A percentile compares a stretch with the other conserved stretches of the same genome.
phyloP scores from a whole-genome alignment of 53 echinoderm and acorn worm species.

The Holothuria scabra region DNA sequence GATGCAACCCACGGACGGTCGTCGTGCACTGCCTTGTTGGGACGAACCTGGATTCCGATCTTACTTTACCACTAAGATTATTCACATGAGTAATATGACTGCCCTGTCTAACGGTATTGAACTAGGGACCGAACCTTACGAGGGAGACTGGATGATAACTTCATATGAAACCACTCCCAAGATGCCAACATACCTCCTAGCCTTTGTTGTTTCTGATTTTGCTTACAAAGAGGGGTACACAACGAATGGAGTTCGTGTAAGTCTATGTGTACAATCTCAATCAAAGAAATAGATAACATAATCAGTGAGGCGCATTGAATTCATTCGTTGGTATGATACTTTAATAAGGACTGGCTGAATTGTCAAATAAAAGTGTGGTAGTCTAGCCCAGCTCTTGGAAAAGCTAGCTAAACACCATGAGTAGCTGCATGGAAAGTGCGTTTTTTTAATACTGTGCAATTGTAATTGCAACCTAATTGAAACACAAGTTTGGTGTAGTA shows the following conservation, averaged over 20 bases:
- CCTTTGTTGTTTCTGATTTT: slow-evolving; percentile 90
- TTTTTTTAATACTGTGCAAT: no score
- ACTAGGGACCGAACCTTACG: background rate
- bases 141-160: slow-evolving; percentile 56
- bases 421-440: no score
- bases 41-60: slow-evolving; percentile 86
- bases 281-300: no score
- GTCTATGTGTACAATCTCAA: background rate
- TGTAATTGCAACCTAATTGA: no score
- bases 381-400: no score
- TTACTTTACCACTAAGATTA: slow-evolving; percentile 71
- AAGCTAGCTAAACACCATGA: no score
- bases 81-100: slow-evolving; percentile 70
- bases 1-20: slow-evolving; percentile 80
- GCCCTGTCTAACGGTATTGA: slow-evolving; percentile 74
- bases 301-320: no score
- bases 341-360: no score
- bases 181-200: slow-evolving; percentile 84
- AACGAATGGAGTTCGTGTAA: slow-evolving; percentile 72
- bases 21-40: slow-evolving; percentile 82
- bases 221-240: slow-evolving; percentile 56
- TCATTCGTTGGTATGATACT: no score
- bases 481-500: no score
- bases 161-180: slow-evolving; percentile 65
- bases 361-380: no score